Evolutionary conservation across 92 coral and sea anemone species (phyloP).

Genomic region (Bergia puertoricense): DNA sequence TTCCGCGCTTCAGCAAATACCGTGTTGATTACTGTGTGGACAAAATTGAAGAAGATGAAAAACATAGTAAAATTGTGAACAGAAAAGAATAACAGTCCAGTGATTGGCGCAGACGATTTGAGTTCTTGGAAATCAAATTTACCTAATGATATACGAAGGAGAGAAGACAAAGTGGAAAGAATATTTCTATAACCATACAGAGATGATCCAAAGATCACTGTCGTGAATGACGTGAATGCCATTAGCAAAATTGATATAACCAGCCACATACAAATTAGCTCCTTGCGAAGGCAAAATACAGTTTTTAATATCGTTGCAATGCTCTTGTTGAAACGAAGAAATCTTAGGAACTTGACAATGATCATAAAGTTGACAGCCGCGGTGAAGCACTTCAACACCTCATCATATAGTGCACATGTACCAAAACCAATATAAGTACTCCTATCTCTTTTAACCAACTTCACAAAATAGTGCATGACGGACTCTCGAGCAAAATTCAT

Average conservation of each 20-base stretch:
- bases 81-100: background rate
- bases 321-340: background rate
- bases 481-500: constrained; percentile 15
- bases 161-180: background rate
- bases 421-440: constrained; percentile 2
- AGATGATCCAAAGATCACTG: background rate
- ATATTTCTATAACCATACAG: constrained; percentile 10
- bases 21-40: background rate
- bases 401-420: background rate
- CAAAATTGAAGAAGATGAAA: background rate
- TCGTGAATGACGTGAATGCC: background rate
- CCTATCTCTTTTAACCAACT: background rate
- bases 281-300: background rate
- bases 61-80: background rate
- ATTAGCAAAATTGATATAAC: background rate
- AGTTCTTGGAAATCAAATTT: background rate
- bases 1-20: constrained; percentile 2
- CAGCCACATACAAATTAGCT: background rate
- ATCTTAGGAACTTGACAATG: background rate
- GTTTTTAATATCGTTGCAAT: background rate
- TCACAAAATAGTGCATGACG: background rate
- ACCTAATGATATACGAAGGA: background rate
- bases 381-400: background rate
- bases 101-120: background rate
- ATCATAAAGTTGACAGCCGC: constrained; percentile 5